Percentiles rank a stretch among this genome's conserved stretches.
These are phyloP conservation scores for Rhynchotus rufescens DNA, from an alignment of 2,797 vertebrate species.

Conservation along the genomic window DNA sequence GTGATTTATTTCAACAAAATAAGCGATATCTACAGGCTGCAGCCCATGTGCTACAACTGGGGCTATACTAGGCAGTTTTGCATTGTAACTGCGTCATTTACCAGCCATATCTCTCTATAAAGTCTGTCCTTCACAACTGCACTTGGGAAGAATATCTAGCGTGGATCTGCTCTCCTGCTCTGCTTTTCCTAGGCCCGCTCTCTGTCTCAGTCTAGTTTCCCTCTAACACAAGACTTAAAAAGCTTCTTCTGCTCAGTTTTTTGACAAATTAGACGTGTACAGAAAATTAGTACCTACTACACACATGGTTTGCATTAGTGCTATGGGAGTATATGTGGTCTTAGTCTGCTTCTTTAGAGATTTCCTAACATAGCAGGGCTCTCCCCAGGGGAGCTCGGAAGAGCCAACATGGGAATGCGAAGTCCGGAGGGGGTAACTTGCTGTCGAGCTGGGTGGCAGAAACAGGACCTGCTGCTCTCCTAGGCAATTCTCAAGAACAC, in stretches of 20 bases:
- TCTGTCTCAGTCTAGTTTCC: neutral
- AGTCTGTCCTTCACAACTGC: neutral
- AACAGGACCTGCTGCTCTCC: neutral
- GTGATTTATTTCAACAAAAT: neutral
- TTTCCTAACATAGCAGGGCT: neutral
- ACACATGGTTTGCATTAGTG: neutral
- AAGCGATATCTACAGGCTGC: neutral
- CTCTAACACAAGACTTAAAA: neutral
- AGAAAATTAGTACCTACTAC: neutral
- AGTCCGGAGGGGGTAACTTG: neutral
- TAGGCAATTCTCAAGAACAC: neutral
- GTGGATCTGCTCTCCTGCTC: neutral
- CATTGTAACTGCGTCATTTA: neutral
- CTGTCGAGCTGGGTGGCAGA: neutral
- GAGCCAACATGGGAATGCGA: neutral
- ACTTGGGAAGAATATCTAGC: neutral
- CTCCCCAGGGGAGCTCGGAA: neutral
- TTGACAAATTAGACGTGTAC: neutral
- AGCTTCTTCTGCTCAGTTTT: neutral
- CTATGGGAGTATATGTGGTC: neutral
- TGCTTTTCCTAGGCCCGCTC: neutral
- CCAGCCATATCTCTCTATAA: neutral
- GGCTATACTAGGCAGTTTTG: neutral
- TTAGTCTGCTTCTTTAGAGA: neutral
- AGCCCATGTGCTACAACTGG: accelerated